Evolutionary conservation across 1,140 invertebrate genomes (phyloP).

Genomic region (Pygmarrhopalites habei): DNA sequence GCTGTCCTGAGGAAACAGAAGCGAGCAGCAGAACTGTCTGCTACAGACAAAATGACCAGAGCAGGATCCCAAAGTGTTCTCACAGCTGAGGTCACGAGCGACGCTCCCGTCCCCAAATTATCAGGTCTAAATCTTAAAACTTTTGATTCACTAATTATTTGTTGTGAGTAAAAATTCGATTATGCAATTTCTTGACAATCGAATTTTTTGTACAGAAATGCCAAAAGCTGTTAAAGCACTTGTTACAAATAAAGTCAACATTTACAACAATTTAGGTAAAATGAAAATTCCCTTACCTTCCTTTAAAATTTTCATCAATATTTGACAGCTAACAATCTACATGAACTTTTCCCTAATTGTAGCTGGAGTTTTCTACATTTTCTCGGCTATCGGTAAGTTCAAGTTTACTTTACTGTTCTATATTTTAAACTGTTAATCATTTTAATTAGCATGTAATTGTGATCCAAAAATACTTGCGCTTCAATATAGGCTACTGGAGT

Average conservation of each 20-base stretch:
- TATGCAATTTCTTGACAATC: neutral
- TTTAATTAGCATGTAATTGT: no score
- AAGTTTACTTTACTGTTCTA: neutral
- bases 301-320: no score
- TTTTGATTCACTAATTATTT: no score
- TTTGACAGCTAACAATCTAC: no score
- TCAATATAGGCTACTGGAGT: slow-evolving; percentile 56
- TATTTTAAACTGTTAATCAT: no score
- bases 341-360: no score
- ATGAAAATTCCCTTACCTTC: no score
- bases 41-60: slow-evolving; percentile 11
- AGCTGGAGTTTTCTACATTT: slow-evolving; percentile 54
- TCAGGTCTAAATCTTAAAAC: slow-evolving; percentile 29
- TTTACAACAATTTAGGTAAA: slow-evolving; percentile 38
- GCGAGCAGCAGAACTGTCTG: neutral
- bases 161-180: no score
- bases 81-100: slow-evolving; percentile 19
- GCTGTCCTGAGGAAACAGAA: slow-evolving; percentile 3
- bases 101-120: slow-evolving; percentile 23
- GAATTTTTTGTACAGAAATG: slow-evolving; percentile 23
- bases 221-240: slow-evolving; percentile 27
- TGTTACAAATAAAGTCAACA: slow-evolving; percentile 36
- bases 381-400: slow-evolving; percentile 58
- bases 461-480: no score
- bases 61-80: slow-evolving; percentile 29